These are phyloP conservation scores for Ceratothoa steindachneri DNA, from an alignment of 2,888 invertebrate species.

Conservation along the genomic window DNA sequence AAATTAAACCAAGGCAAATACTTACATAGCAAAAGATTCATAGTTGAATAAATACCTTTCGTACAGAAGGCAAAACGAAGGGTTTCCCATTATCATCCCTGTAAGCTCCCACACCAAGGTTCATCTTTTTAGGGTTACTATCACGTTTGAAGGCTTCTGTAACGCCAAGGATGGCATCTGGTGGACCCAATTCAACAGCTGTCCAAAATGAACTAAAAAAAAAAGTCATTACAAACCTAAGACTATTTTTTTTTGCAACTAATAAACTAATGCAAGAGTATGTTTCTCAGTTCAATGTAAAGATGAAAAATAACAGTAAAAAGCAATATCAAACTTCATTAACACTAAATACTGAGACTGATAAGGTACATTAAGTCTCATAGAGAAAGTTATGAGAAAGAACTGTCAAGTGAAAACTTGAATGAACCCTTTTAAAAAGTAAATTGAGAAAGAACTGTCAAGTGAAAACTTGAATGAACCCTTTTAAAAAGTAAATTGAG, in stretches of 20 bases:
- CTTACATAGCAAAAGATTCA: not conserved
- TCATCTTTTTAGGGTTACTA: conserved; percentile 86
- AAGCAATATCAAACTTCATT: no score
- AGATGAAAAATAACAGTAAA: not conserved
- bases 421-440: no score
- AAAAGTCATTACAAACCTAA: not conserved
- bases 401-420: no score
- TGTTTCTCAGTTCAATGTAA: not conserved
- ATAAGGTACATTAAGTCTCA: no score
- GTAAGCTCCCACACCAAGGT: conserved; percentile 94
- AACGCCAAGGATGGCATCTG: conserved; percentile 91
- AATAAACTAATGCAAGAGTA: not conserved
- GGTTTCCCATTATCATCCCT: conserved; percentile 97
- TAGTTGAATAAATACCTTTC: conserved; percentile 49
- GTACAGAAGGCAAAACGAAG: conserved; percentile 83
- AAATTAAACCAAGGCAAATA: not conserved
- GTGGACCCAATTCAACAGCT: conserved; percentile 91
- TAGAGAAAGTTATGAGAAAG: no score
- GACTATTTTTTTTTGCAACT: not conserved
- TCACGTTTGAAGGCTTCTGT: conserved; percentile 61
- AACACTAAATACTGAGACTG: no score
- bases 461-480: no score
- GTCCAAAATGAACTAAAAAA: conserved; percentile 72
- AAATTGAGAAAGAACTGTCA: no score
- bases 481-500: no score